phyloP scores from a whole-genome alignment of 92 coral and sea anemone species.

The Porites cylindrica region DNA sequence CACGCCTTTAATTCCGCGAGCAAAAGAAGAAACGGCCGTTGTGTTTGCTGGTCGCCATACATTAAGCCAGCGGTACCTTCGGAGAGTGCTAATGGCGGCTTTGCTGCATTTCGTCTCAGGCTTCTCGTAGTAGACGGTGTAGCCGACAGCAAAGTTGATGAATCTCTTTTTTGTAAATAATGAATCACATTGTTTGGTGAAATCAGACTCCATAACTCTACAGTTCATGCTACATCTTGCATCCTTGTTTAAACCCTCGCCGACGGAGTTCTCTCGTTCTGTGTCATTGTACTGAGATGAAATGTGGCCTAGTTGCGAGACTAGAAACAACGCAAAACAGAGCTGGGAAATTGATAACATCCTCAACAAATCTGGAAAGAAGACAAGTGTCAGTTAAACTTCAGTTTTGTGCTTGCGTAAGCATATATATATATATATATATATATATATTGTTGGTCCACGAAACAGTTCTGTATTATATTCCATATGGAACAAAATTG shows the following conservation, averaged over 20 bases:
- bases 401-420: no score
- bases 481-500: no score
- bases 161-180: background rate
- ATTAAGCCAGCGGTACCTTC: background rate
- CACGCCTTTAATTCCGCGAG: no score
- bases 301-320: background rate
- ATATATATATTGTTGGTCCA: no score
- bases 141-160: background rate
- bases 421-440: no score
- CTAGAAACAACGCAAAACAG: constrained; percentile 3
- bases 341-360: background rate
- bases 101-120: background rate
- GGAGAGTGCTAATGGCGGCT: no score
- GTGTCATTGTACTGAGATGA: no score
- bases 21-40: no score
- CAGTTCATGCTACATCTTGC: constrained; percentile 17
- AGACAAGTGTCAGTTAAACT: no score
- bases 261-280: no score
- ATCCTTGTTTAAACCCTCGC: background rate
- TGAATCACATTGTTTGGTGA: background rate
- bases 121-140: background rate
- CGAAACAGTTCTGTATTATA: no score
- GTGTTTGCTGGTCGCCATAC: no score
- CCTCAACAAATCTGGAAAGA: background rate
- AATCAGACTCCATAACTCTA: background rate